Evolutionary conservation across 2,113 vertebrate species (phyloP).

Genomic region (Bufo bufo): DNA sequence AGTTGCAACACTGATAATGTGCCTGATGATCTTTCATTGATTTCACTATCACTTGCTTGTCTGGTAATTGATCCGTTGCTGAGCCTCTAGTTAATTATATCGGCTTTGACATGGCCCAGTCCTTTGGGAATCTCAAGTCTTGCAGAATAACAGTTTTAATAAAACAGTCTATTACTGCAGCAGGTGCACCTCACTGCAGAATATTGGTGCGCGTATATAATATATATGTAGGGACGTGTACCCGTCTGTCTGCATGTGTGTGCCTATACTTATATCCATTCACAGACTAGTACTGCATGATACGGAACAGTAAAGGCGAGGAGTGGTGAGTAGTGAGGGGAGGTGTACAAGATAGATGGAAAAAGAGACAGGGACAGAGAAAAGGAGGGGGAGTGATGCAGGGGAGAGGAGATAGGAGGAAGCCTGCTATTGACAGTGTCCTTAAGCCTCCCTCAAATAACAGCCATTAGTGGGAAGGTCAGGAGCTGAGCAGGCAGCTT

Average conservation of each 20-base stretch:
- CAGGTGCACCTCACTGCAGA: conserved; percentile 78
- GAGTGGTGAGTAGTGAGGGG: conserved; percentile 62
- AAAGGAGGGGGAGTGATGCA: conserved; percentile 70
- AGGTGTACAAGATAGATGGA: conserved; percentile 67
- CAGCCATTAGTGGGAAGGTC: conserved; percentile 95
- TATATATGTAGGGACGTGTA: conserved; percentile 37
- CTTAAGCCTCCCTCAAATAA: conserved; percentile 96
- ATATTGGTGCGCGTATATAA: conserved; percentile 59
- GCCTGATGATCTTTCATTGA: conserved; percentile 99
- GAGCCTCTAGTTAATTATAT: conserved; percentile 99
- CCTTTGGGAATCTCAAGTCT: conserved; percentile 94
- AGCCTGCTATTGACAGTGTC: conserved; percentile 89
- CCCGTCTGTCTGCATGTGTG: background rate
- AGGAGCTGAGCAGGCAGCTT: conserved; percentile 92
- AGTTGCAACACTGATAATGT: conserved; percentile 99
- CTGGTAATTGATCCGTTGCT: conserved; percentile 99
- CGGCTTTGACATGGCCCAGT: conserved; percentile 97
- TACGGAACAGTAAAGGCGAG: conserved; percentile 26
- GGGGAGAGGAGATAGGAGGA: conserved; percentile 73
- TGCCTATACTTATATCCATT: background rate
- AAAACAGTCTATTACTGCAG: conserved; percentile 94
- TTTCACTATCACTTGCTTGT: conserved; percentile 99
- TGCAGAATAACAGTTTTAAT: conserved; percentile 99
- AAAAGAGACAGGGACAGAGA: conserved; percentile 63
- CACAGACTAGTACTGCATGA: conserved; percentile 40